phyloP scores from a whole-genome alignment of 2,113 vertebrate genomes.

The Clinocottus analis region DNA sequence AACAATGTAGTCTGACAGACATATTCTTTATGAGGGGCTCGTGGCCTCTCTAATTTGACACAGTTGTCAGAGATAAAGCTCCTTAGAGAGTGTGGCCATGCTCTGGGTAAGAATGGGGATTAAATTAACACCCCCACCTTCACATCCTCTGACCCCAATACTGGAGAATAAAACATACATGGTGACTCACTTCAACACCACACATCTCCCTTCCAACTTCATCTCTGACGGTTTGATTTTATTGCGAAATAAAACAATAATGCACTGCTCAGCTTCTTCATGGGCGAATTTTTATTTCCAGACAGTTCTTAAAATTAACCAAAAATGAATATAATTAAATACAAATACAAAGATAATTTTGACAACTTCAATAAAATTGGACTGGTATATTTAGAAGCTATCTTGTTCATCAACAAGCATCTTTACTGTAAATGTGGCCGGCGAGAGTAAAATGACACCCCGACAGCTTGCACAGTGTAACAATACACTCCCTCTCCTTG shows the following conservation, averaged over 20 bases:
- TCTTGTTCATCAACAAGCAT: conserved; percentile 22
- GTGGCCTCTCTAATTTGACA: conserved; percentile 85
- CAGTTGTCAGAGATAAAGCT: conserved; percentile 86
- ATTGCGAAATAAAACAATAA: conserved; percentile 54
- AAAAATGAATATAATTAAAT: conserved; percentile 7
- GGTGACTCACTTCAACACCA: conserved; percentile 75
- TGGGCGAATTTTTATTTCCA: conserved; percentile 13
- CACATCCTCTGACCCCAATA: conserved; percentile 84
- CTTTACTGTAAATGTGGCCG: conserved; percentile 49
- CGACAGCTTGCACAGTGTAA: conserved; percentile 54
- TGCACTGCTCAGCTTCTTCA: not conserved
- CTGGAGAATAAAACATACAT: conserved; percentile 80
- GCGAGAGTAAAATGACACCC: conserved; percentile 46
- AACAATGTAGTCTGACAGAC: conserved; percentile 84
- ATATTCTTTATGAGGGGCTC: conserved; percentile 85
- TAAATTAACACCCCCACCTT: conserved; percentile 84
- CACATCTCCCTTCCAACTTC: conserved; percentile 67
- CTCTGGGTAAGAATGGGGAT: conserved; percentile 85
- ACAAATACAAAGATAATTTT: conserved; percentile 24
- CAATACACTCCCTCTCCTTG: conserved; percentile 71
- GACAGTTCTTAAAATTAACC: conserved; percentile 17
- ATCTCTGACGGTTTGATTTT: conserved; percentile 53
- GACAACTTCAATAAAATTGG: not conserved
- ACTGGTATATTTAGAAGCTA: conserved; percentile 33
- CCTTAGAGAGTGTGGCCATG: conserved; percentile 84